phyloP scores from a whole-genome alignment of 2,113 vertebrate species.

The Heteronetta atricapilla region DNA sequence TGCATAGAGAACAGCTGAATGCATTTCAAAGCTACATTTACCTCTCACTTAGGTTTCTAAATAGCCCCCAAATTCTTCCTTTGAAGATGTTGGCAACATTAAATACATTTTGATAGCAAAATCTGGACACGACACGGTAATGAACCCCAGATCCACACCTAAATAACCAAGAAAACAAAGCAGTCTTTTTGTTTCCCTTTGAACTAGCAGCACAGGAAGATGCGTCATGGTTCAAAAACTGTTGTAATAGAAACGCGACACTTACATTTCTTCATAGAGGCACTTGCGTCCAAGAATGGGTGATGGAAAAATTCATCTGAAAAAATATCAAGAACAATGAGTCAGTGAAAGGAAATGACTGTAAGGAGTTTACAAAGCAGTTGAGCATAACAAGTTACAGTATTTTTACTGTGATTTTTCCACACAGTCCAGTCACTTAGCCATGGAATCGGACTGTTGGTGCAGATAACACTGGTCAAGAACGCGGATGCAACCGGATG shows the following conservation, averaged over 20 bases:
- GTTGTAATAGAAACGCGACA: conserved; percentile 21
- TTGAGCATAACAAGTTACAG: background rate
- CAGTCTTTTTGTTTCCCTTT: background rate
- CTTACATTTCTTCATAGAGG: conserved; percentile 91
- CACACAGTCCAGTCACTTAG: background rate
- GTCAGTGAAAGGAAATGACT: conserved; percentile 7
- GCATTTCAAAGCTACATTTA: background rate
- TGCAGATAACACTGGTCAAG: background rate
- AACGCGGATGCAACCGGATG: background rate
- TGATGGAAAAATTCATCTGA: conserved; percentile 95
- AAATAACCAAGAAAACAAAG: background rate
- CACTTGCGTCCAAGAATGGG: conserved; percentile 87
- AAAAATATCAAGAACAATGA: background rate
- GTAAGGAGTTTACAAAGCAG: background rate
- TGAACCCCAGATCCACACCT: background rate
- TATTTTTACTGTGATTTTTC: background rate
- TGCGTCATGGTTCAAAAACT: background rate
- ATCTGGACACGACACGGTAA: background rate
- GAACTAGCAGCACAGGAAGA: conserved; percentile 6
- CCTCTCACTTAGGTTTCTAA: background rate
- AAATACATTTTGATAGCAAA: conserved; percentile 7
- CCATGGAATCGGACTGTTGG: background rate
- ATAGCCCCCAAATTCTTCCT: background rate
- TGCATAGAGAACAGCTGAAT: background rate
- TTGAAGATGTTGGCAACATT: conserved; percentile 8